phyloP scores from a whole-genome alignment of 2,113 vertebrate genomes.

The mouse (Mus musculus) region DNA sequence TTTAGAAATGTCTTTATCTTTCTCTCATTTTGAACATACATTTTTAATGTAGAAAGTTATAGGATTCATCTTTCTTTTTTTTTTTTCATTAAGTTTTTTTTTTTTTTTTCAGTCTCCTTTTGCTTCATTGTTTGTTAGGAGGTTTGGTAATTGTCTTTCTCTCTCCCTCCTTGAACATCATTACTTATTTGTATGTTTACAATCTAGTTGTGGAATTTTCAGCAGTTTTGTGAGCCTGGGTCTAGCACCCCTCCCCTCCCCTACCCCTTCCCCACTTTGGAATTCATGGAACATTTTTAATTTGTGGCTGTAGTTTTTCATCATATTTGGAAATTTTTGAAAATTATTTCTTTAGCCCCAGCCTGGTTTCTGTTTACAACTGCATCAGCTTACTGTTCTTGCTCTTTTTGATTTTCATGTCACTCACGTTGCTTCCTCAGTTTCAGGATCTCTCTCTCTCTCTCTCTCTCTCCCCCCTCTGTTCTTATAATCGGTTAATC shows the following conservation, averaged over 20 bases:
- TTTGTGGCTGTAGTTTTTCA: background rate
- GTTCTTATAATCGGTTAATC: background rate
- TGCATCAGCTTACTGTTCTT: too few relatives aligned
- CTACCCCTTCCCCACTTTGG: background rate
- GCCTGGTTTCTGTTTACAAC: background rate
- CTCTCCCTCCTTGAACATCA: background rate
- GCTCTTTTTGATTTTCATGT: background rate
- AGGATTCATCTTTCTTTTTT: background rate
- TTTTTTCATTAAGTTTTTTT: background rate
- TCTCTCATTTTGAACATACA: background rate
- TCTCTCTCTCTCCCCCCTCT: background rate
- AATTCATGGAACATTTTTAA: background rate
- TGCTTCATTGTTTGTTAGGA: background rate
- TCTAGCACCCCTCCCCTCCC: background rate
- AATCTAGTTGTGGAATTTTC: background rate
- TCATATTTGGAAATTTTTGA: background rate
- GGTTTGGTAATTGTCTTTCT: background rate
- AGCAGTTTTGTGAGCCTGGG: background rate
- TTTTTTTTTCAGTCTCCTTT: background rate
- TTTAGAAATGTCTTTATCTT: background rate
- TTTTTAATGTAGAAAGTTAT: background rate
- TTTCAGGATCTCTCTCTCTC: background rate
- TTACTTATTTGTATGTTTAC: background rate
- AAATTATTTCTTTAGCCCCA: background rate
- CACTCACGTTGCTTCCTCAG: background rate